Evolutionary conservation across 2,113 vertebrate species (phyloP).

Genomic region (Campylomormyrus tamandua): DNA sequence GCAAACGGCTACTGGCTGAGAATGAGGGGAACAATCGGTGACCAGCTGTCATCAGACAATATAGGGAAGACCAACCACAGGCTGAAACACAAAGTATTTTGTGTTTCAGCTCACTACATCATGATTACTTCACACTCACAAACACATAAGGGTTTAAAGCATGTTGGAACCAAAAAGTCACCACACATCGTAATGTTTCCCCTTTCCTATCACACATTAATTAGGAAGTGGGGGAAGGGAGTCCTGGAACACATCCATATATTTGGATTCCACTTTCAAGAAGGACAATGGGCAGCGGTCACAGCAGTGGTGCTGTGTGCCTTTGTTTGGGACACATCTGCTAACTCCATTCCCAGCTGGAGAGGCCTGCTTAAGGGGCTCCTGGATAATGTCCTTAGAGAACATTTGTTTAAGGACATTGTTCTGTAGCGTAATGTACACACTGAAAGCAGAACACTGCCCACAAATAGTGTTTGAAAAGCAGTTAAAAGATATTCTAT

Average conservation of each 20-base stretch:
- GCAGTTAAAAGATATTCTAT: background rate
- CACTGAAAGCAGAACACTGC: background rate
- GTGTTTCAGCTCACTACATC: background rate
- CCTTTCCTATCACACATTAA: background rate
- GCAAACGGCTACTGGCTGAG: background rate
- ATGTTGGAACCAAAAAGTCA: background rate
- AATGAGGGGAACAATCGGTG: background rate
- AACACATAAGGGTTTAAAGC: background rate
- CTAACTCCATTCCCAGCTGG: background rate
- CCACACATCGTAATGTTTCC: background rate
- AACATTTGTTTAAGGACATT: background rate
- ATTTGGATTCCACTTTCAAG: background rate
- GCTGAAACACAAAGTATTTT: background rate
- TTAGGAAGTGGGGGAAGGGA: background rate
- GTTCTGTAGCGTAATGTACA: background rate
- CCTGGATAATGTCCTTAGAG: background rate
- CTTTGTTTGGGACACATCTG: conserved; percentile 15
- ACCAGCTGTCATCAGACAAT: background rate
- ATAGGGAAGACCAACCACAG: background rate
- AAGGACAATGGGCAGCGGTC: conserved; percentile 1
- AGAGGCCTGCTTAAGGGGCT: background rate
- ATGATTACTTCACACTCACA: background rate
- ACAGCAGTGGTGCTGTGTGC: background rate
- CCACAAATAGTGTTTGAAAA: background rate
- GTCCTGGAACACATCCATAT: background rate